These are phyloP conservation scores for Antheraea mylitta DNA, from an alignment of 1,140 invertebrate species.

Conservation along the genomic window DNA sequence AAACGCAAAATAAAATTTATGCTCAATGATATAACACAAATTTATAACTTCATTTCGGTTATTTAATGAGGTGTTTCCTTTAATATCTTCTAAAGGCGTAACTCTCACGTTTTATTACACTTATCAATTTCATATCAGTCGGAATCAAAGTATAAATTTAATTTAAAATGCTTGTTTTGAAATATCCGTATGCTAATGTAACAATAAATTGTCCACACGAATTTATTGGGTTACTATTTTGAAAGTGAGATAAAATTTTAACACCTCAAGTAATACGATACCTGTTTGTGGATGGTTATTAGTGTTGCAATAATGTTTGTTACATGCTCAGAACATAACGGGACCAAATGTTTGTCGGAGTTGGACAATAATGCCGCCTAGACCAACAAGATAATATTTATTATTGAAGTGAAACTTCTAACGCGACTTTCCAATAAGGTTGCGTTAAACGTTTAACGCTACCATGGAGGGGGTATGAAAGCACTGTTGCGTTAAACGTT, in stretches of 20 bases:
- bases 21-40: conserved; percentile 22
- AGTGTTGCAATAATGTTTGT: conserved; percentile 15
- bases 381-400: background rate
- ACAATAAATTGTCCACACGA: conserved; percentile 28
- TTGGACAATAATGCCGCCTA: background rate
- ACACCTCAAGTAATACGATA: conserved; percentile 38
- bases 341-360: background rate
- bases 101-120: conserved; percentile 36
- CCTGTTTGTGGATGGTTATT: conserved; percentile 12
- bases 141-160: conserved; percentile 23
- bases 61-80: conserved; percentile 41
- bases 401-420: too few relatives aligned
- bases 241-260: conserved; percentile 25
- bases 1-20: conserved; percentile 39
- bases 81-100: conserved; percentile 35
- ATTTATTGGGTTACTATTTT: conserved; percentile 28
- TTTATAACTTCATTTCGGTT: conserved; percentile 40
- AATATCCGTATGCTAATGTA: conserved; percentile 33
- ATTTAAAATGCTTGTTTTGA: conserved; percentile 26
- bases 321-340: background rate
- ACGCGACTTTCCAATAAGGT: too few relatives aligned
- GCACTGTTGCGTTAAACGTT: too few relatives aligned
- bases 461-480: too few relatives aligned
- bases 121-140: conserved; percentile 36
- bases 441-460: background rate